phyloP scores from a whole-genome alignment of 2,888 invertebrate species.

The Didymodactylos carnosus region DNA sequence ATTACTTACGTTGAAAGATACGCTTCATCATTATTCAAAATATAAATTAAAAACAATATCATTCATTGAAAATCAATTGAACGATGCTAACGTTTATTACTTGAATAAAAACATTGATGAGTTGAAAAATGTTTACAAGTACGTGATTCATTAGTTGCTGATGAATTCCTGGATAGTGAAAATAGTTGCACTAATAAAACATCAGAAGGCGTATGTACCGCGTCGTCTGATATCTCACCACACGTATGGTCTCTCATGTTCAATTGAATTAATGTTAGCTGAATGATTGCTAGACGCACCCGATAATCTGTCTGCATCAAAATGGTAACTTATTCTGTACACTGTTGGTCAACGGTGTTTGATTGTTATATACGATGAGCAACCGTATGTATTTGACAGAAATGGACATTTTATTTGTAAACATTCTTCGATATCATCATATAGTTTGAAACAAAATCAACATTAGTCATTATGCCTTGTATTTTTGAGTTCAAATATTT shows the following conservation, averaged over 20 bases:
- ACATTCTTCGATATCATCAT: constrained; percentile 1
- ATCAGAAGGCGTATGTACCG: neutral
- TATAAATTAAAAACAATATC: no score
- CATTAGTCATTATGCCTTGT: no score
- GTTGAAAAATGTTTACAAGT: neutral
- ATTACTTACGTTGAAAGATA: no score
- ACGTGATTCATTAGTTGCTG: neutral
- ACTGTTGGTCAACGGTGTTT: constrained; percentile 63
- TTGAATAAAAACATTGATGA: neutral
- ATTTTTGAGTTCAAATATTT: no score
- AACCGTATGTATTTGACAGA: constrained; percentile 15
- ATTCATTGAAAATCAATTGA: no score
- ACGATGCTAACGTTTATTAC: neutral
- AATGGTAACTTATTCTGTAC: constrained; percentile 45
- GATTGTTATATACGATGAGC: constrained; percentile 52
- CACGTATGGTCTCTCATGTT: neutral
- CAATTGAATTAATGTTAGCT: constrained; percentile 51
- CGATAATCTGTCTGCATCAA: constrained; percentile 30
- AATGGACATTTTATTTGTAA: neutral
- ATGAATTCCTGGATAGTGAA: no score
- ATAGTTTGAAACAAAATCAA: neutral
- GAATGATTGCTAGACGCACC: constrained; percentile 82
- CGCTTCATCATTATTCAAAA: no score
- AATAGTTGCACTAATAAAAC: no score
- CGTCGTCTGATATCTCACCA: neutral